These are phyloP conservation scores for Dasyornis broadbenti DNA, from an alignment of 2,113 vertebrate genomes.

Conservation along the genomic window DNA sequence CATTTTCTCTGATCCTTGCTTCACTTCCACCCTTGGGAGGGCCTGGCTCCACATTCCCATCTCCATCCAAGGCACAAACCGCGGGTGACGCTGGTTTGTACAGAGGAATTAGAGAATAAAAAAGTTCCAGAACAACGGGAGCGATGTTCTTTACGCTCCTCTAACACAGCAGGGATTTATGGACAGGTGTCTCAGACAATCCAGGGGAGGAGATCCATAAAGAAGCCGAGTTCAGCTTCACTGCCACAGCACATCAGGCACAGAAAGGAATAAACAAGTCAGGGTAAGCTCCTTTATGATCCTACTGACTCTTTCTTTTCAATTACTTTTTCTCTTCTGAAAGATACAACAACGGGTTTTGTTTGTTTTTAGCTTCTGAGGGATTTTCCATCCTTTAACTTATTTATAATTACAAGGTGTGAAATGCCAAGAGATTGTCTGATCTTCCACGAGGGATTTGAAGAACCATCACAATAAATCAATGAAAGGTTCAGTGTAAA, in stretches of 20 bases:
- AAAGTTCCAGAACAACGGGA: background rate
- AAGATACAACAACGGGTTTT: background rate
- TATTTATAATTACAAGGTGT: background rate
- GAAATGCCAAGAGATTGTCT: background rate
- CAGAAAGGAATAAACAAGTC: background rate
- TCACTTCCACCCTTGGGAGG: background rate
- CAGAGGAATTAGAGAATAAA: background rate
- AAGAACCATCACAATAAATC: background rate
- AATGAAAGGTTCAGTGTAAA: background rate
- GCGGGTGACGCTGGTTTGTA: background rate
- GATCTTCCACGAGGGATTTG: background rate
- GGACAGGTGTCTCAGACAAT: background rate
- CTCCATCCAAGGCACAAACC: background rate
- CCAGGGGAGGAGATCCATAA: background rate
- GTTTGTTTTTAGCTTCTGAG: background rate
- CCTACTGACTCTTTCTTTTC: background rate
- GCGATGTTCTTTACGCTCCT: background rate
- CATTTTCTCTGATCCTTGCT: accelerated
- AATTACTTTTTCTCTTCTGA: background rate
- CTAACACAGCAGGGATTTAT: background rate
- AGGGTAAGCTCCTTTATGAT: background rate
- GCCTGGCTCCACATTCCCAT: too few relatives aligned
- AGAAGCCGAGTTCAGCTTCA: background rate
- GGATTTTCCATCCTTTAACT: background rate
- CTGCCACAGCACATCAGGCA: background rate